These are phyloP conservation scores for Pheucticus melanocephalus DNA, from an alignment of 2,113 vertebrate genomes.

Conservation along the genomic window DNA sequence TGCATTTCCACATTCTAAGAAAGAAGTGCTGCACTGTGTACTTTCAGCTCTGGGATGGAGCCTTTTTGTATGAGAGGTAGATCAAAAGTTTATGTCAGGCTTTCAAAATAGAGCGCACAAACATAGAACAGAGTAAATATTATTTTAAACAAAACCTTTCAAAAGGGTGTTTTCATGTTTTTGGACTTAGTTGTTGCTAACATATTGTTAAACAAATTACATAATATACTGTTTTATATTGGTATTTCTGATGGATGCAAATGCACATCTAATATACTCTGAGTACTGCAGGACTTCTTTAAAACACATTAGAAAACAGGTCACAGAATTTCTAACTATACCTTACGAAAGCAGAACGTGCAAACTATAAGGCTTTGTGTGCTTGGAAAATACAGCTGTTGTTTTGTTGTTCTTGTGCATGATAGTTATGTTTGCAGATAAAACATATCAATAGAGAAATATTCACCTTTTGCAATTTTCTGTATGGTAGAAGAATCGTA, in stretches of 20 bases:
- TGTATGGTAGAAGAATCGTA: background rate
- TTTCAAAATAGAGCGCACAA: background rate
- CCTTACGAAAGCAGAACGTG: background rate
- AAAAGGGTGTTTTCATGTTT: background rate
- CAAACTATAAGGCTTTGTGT: background rate
- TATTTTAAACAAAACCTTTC: background rate
- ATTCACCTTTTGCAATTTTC: background rate
- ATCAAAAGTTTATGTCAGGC: background rate
- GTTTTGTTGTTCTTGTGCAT: background rate
- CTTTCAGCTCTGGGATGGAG: background rate
- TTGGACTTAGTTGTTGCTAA: background rate
- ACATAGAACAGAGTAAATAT: background rate
- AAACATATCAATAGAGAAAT: background rate
- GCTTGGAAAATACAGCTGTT: background rate
- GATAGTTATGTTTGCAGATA: background rate
- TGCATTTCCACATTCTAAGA: background rate
- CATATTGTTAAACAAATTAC: background rate
- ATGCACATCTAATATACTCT: background rate
- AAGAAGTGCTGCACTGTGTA: background rate
- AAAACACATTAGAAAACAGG: background rate
- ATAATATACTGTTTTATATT: background rate
- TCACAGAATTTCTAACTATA: background rate
- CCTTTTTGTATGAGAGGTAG: background rate
- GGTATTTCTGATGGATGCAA: background rate
- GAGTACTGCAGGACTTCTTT: background rate